Evolutionary conservation across 2,113 vertebrate species (phyloP), one percentile per base, ranked within the genome.

Genomic region (Myotis davidii): DNA sequence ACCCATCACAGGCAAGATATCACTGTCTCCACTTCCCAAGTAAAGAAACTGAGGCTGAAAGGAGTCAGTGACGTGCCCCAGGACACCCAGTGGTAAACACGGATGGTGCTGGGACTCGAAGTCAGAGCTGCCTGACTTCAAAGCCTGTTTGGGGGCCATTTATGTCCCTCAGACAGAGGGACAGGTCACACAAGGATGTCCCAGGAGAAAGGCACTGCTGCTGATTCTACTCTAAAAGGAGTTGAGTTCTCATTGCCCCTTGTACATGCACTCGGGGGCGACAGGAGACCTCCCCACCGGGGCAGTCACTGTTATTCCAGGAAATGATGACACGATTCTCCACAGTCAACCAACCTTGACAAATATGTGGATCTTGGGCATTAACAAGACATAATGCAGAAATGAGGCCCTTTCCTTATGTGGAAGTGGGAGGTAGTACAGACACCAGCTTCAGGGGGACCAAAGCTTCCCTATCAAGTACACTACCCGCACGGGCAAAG

Each of bases 201-300:
- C 74, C 52, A 70, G 0, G 9, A 23, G 52, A 78, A 78, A 52
- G 56, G 34, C 17, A 10, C 42, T 6, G 16, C 45, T 3, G n/a
- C 32, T 65, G 45, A 79, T 27, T 50, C 59, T 37, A 77, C 32
- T 8, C n/a, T 61, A 4, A 21, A 91, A 3, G 32, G 56, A 42
- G 50, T 2, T 1, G 5, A 16, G 89, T 0, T 50, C 16, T 39
- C 39, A 4, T 0, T 12, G 32, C 6, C 0, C 1, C 39, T 32
- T 1, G 23, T 23, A 10, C 6, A 5, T 2, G 2, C 3, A 25
- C 81, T 3, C 0, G 0, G 45, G 72, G 10, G 4, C 0, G 17
- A 42, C 48, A 6, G 78, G 45, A 42, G 45, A 5, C 20, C 48
- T 37, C 76, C 6, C 1, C 70, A 5, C 0, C 2, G 2, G 0